A percentile compares a stretch with the other conserved stretches of the same genome.
Conservation (phyloP, 2,888 invertebrate genomes). For the Dugesia japonica region DNA sequence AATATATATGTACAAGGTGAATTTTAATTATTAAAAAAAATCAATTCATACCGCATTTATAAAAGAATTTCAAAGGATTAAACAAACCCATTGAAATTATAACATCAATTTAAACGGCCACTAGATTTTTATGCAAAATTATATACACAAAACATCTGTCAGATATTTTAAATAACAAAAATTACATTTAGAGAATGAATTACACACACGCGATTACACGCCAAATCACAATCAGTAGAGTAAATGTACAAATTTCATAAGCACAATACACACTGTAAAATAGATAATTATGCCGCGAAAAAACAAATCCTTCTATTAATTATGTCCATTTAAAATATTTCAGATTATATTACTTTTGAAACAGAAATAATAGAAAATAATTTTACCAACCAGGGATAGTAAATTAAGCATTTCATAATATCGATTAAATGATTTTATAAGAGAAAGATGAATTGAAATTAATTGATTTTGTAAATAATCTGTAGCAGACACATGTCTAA, state of each 20-base stretch:
- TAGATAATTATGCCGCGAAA: constrained; percentile 7
- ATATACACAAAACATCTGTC: neutral
- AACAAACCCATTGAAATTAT: neutral
- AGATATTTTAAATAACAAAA: neutral
- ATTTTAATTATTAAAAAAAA: neutral
- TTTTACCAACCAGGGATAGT: too few species aligned
- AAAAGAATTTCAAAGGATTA: neutral
- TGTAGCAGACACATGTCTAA: neutral
- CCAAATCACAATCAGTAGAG: constrained; percentile 16
- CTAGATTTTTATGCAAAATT: neutral
- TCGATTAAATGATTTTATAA: too few species aligned
- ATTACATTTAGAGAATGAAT: neutral
- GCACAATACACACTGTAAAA: constrained; percentile 10
- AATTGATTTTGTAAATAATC: neutral
- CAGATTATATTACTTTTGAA: too few species aligned
- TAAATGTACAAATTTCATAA: constrained; percentile 6
- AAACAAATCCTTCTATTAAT: neutral
- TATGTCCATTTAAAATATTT: too few species aligned
- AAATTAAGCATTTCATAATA: too few species aligned
- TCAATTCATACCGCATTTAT: neutral
- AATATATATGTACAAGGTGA: neutral
- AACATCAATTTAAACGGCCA: neutral
- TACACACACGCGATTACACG: neutral
- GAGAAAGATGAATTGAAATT: too few species aligned
- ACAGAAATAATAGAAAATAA: too few species aligned